phyloP scores from a whole-genome alignment of 1,140 invertebrate genomes.

The Hermatobates lingyangjiaoensis region DNA sequence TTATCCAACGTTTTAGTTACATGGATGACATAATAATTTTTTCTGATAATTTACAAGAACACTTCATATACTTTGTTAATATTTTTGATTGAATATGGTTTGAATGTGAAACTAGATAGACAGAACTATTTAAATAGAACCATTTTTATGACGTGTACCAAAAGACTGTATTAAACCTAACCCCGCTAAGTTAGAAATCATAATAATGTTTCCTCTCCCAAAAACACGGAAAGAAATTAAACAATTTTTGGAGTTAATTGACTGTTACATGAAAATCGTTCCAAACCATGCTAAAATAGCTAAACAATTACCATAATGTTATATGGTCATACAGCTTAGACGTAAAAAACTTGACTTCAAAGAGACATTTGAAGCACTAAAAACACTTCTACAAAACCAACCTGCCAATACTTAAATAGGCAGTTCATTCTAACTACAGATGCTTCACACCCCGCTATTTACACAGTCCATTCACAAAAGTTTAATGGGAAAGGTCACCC shows the following conservation, averaged over 20 bases:
- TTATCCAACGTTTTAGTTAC: conserved; percentile 22
- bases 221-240: conserved; percentile 16
- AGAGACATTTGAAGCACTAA: not conserved
- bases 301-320: not conserved
- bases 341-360: not conserved
- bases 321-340: no score
- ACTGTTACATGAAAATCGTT: not conserved
- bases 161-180: conserved; percentile 24
- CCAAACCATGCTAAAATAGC: not conserved
- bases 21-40: conserved; percentile 26
- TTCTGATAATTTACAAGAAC: conserved; percentile 21
- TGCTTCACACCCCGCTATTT: conserved; percentile 16
- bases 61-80: conserved; percentile 22
- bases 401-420: conserved; percentile 15
- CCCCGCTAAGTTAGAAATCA: conserved; percentile 22
- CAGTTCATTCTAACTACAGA: conserved; percentile 18
- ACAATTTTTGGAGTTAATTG: not conserved
- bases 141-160: conserved; percentile 26
- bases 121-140: conserved; percentile 26
- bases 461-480: conserved; percentile 20
- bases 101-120: conserved; percentile 28
- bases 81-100: conserved; percentile 21
- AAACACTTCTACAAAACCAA: not conserved
- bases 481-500: conserved; percentile 15
- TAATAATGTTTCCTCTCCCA: conserved; percentile 24